Base-by-base conservation (phyloP, 2,797 vertebrate species). In the Pseudocheirus occidentalis region DNA sequence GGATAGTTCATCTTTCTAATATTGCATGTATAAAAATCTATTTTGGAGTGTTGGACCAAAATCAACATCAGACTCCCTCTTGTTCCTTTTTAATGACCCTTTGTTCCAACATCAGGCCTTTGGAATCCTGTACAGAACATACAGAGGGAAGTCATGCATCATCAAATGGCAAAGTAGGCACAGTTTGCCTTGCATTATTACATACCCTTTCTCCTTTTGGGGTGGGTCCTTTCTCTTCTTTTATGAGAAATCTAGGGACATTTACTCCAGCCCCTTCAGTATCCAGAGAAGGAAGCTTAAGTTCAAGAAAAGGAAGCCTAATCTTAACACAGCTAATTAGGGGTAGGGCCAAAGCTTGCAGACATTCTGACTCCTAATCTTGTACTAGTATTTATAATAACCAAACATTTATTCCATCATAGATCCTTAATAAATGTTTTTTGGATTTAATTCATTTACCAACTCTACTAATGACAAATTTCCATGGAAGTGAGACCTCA, bases 161-260 rank as follows among this genome's bases (percentile, higher is more conserved):
- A 53, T 62, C 28, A 90, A 56, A 89, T 31, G 27, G 34, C 24
- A 3, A 92, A 46, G 3, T 50, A 92, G 18, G 24, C 2, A 16
- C 54, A 94, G 1, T 90, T 96, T 91, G 89, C 40, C 52, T 28
- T 90, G 54, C 46, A 55, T 10, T 92, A 21, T 93, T 89, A 6
- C 59, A 5, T 34, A 57, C n/a, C 18, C 3, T 96, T 92, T 18
- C 66, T 73, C 11, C 21, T 56, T 29, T 24, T 81, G 91, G 29
- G 53, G 12, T 2, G 3, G 5, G 52, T 4, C 21, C 31, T 55
- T 53, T 18, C 58, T 5, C 91, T 6, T 28, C 5, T 73, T 53
- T 11, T 91, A 9, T 66, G 46, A 97, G 94, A 62, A 96, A 95
- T 93, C 54, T 52, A 92, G 55, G 12, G 29, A 50, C 53, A 95